Evolutionary conservation across 1,140 invertebrate species (phyloP).

Genomic region (Vanessa atalanta): DNA sequence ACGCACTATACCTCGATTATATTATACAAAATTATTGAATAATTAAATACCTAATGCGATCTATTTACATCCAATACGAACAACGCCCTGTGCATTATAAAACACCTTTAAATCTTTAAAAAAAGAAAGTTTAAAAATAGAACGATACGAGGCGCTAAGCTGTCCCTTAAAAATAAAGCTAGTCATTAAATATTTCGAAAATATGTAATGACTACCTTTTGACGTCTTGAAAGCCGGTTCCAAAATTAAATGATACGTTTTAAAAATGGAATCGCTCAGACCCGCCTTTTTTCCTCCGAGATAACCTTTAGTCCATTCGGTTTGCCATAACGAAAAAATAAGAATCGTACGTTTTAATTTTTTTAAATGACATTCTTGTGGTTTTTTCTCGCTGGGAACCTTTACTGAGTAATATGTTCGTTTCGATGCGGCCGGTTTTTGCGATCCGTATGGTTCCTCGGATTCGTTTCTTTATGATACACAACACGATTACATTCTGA

Average conservation of each 20-base stretch:
- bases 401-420: conserved; percentile 71
- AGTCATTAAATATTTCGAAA: conserved; percentile 62
- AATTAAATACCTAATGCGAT: conserved; percentile 23
- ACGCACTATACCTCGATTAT: conserved; percentile 45
- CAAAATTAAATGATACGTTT: conserved; percentile 81
- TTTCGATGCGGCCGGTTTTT: conserved; percentile 65
- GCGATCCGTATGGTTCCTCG: conserved; percentile 64
- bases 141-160: conserved; percentile 62
- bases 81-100: neutral
- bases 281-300: conserved; percentile 78
- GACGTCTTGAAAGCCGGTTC: conserved; percentile 79
- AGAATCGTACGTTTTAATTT: conserved; percentile 76
- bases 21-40: conserved; percentile 36
- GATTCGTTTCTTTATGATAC: conserved; percentile 55
- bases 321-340: conserved; percentile 73
- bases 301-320: conserved; percentile 79
- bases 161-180: conserved; percentile 59
- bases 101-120: neutral
- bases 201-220: conserved; percentile 79
- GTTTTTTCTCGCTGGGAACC: conserved; percentile 75
- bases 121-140: conserved; percentile 42
- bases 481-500: conserved; percentile 52
- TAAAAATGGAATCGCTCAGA: conserved; percentile 80
- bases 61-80: conserved; percentile 1
- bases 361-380: conserved; percentile 80